Base-by-base conservation (phyloP, 1,140 invertebrate species). In the Pseudachorutes palmiensis region DNA sequence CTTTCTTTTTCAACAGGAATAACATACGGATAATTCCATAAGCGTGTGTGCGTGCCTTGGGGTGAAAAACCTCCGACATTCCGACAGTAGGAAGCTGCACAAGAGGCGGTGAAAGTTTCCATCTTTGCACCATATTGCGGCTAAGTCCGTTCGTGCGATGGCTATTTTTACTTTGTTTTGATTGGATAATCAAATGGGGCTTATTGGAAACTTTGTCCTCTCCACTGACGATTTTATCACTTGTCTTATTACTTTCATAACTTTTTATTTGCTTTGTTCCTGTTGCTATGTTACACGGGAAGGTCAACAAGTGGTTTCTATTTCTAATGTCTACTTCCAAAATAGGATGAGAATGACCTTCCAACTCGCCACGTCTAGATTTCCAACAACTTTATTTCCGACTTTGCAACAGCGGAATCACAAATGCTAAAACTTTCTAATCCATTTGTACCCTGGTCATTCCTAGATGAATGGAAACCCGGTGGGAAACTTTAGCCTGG, bases 401-500 rank as follows among this genome's bases (percentile, higher is more conserved):
- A 19, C 36, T n/a, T n/a, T n/a, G n/a, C n/a, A n/a, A n/a, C n/a
- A n/a, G 36, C 36, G 19, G 9, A 12, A 45, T 45, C 36, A 12
- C 19, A 45, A 45, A 45, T 45, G 19, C 19, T 45, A 12, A 12
- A 45, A 19, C 51, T 19, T 55, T 55, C 51, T 55, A 19, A 26
- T 26, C 51, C 51, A 55, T 26, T 55, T 55, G 19, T 29, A 29
- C 29, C 29, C 28, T 16, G 24, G 2, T 19, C 19, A 14, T 24
- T 26, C 14, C 24, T 55, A 69, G 68, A 49, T 66, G 31, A 66
- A 66, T 61, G 32, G 48, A 61, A 69, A 57, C 26, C 28, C 5
- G 14, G 60, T 62, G n/a, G 5, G 9, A 51, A 71, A 74, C 64
- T 74, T 74, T 48, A 71, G 65, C 59, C 51, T 74, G 65, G 70